Percentiles rank a stretch among this genome's conserved stretches.
These are phyloP conservation scores for Zygogramma bicolorata DNA, from an alignment of 2,888 invertebrate genomes.

Conservation along the genomic window DNA sequence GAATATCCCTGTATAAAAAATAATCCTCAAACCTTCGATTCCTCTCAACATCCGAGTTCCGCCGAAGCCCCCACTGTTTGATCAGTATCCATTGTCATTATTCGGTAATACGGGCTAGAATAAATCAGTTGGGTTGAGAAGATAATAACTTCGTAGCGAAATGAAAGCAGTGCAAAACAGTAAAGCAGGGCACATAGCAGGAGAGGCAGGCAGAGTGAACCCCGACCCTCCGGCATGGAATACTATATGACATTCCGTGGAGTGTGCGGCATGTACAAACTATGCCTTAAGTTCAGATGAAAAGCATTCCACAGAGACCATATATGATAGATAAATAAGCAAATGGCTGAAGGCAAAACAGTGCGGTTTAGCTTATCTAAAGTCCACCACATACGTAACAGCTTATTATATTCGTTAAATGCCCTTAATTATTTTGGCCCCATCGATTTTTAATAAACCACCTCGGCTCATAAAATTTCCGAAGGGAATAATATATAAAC, in stretches of 20 bases:
- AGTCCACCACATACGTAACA: slow-evolving; percentile 45
- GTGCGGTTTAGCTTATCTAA: slow-evolving; percentile 56
- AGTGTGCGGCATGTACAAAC: slow-evolving; percentile 65
- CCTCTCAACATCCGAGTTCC: background rate
- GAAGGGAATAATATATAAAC: slow-evolving; percentile 31
- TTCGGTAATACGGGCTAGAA: slow-evolving; percentile 28
- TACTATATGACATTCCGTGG: slow-evolving; percentile 66
- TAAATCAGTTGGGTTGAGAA: slow-evolving; percentile 35
- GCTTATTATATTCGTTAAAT: slow-evolving; percentile 37
- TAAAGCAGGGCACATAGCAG: slow-evolving; percentile 21
- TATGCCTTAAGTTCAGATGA: slow-evolving; percentile 67
- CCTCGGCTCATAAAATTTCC: slow-evolving; percentile 29
- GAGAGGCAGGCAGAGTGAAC: slow-evolving; percentile 33
- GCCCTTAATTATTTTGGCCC: slow-evolving; percentile 21
- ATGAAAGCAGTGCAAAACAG: slow-evolving; percentile 40
- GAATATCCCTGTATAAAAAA: background rate
- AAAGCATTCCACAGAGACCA: slow-evolving; percentile 66
- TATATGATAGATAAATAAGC: slow-evolving; percentile 66
- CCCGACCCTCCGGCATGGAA: slow-evolving; percentile 52
- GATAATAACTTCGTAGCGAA: slow-evolving; percentile 36
- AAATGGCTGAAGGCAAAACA: slow-evolving; percentile 62
- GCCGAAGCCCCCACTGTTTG: slow-evolving; percentile 18
- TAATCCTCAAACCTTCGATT: slow-evolving; percentile 1
- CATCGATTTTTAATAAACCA: slow-evolving; percentile 40
- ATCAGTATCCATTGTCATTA: slow-evolving; percentile 30